Percentiles rank a stretch among this genome's conserved stretches.
phyloP scores from a whole-genome alignment of 2,888 invertebrate genomes.

The Diploptera punctata region DNA sequence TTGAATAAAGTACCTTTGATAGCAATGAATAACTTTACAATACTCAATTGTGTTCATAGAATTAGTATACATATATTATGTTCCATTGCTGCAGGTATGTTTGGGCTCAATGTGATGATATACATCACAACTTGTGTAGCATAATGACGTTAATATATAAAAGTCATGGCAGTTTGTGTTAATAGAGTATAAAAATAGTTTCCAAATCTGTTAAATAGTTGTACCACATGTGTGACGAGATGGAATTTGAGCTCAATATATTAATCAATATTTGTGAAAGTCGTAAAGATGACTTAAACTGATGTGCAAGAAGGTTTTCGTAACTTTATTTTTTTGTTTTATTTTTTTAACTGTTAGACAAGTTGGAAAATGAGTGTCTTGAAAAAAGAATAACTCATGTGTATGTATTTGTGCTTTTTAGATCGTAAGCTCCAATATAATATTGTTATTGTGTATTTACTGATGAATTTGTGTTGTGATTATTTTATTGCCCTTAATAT shows the following conservation, averaged over 20 bases:
- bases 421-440: slow-evolving; percentile 24
- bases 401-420: slow-evolving; percentile 20
- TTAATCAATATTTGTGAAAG: neutral
- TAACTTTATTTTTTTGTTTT: neutral
- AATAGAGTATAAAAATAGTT: neutral
- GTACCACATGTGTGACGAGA: neutral
- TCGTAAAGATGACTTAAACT: neutral
- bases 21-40: too few relatives aligned
- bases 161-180: neutral
- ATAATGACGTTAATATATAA: too few relatives aligned
- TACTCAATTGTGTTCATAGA: too few relatives aligned
- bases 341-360: neutral
- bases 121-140: neutral
- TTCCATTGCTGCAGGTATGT: neutral
- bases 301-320: neutral
- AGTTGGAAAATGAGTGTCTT: neutral
- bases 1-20: too few relatives aligned
- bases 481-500: slow-evolving; percentile 26
- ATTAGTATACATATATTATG: too few relatives aligned
- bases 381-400: neutral
- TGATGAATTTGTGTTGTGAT: slow-evolving; percentile 30
- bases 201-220: neutral
- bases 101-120: neutral
- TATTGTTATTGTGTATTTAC: slow-evolving; percentile 27
- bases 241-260: neutral